A percentile compares a stretch with the other conserved stretches of the same genome.
These are phyloP conservation scores for Numenius phaeopus DNA, from an alignment of 2,797 vertebrate species.

Conservation along the genomic window DNA sequence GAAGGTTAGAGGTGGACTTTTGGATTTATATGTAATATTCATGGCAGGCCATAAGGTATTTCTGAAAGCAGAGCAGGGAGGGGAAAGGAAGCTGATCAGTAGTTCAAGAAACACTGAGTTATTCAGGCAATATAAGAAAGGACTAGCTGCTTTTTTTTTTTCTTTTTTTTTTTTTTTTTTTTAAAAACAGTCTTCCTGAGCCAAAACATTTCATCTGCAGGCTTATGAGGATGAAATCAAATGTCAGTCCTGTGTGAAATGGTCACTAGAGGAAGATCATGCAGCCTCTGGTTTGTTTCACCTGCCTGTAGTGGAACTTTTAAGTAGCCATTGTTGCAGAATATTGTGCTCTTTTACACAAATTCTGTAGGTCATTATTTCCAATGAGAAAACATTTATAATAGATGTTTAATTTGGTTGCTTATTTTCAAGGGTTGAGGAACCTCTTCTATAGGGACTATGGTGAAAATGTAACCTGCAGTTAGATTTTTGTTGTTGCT, in stretches of 20 bases:
- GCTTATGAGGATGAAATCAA: neutral
- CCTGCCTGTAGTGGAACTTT: neutral
- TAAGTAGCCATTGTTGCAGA: neutral
- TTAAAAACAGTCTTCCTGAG: neutral
- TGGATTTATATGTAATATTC: neutral
- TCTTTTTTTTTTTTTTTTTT: neutral
- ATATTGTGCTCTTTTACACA: neutral
- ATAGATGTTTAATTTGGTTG: neutral
- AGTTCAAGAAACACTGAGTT: neutral
- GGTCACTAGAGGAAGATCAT: neutral
- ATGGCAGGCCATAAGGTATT: neutral
- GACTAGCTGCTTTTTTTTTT: neutral
- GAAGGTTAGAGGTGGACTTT: neutral
- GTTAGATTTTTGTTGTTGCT: neutral
- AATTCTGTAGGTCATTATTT: neutral
- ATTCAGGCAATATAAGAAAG: neutral
- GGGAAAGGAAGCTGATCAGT: neutral
- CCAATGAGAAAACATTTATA: neutral
- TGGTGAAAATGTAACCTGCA: neutral
- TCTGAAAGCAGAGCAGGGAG: neutral
- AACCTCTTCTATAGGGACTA: neutral
- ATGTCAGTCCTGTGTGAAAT: neutral
- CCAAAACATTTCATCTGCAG: neutral
- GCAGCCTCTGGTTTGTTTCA: neutral
- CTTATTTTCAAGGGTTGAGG: neutral